Base-by-base conservation (phyloP, 2,888 invertebrate genomes). In the Kryphioiulus occultus region DNA sequence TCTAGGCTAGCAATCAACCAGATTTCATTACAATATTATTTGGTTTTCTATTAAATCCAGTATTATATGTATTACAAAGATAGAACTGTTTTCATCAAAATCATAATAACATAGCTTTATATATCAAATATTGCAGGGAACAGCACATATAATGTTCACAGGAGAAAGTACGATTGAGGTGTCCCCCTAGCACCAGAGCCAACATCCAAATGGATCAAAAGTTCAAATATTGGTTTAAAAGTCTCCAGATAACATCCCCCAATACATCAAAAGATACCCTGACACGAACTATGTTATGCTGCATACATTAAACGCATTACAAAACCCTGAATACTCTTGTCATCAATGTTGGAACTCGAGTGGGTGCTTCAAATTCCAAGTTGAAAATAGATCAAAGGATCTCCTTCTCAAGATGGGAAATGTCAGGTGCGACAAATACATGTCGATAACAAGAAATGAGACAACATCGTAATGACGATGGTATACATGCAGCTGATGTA, bases 201-300 rank as follows among this genome's bases (percentile, higher is more conserved):
- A 17, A 78, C 78, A 78, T 78, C 15, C n/a, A 39, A 85, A 44
- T 19, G 85, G 85, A 85, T 85, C n/a, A 22, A 85, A 85, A 35
- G 85, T 85, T 85, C 85, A 85, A 85, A 85, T 85, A 85, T 85
- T 85, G 39, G 85, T 85, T 85, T 85, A 26, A 85, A 85, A 78
- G 44, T 85, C 85, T 39, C 85, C 26, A 39, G 85, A 39, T 85
- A 44, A 12, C 84, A 42, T 12, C n/a, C 78, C 30, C 78, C 30
- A 32, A 78, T 15, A 78, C 30, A 78, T 78, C 30, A 78, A 78
- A 78, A 78, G 78, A 78, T 12, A 30, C 30, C 78, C 78, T 78
- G 78, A 78, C 78, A 78, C 78, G 78, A 30, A n/a, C n/a, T n/a
- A n/a, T n/a, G 30, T 19, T 68, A 26, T 7, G 22, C 22, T 68